These are phyloP conservation scores for Teleogryllus occipitalis DNA, from an alignment of 1,140 invertebrate genomes.

Conservation along the genomic window DNA sequence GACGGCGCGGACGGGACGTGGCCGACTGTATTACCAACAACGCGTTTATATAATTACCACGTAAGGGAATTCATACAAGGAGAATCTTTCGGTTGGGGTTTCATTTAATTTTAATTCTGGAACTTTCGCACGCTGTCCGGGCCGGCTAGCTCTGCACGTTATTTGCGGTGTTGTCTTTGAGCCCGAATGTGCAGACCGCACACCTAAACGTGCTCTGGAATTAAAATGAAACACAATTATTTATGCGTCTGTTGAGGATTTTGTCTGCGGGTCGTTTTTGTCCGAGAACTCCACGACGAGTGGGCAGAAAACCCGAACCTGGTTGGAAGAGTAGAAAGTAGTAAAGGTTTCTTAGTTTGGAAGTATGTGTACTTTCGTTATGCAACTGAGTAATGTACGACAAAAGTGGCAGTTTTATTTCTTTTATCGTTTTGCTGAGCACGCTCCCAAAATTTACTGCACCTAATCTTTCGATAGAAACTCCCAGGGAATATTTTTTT, in stretches of 20 bases:
- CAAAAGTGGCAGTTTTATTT: no score
- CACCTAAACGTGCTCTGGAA: background rate
- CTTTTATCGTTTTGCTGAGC: no score
- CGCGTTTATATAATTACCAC: background rate
- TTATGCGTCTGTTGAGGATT: background rate
- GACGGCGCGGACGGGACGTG: background rate
- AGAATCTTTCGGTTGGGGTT: background rate
- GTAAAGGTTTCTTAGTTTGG: no score
- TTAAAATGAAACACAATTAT: slow-evolving; percentile 6
- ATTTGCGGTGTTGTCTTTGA: background rate
- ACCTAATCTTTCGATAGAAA: no score
- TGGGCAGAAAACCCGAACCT: no score
- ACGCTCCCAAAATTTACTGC: no score
- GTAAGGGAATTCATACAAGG: slow-evolving; percentile 1
- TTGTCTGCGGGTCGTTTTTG: background rate
- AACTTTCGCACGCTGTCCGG: background rate
- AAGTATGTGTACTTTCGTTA: no score
- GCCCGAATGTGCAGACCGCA: background rate
- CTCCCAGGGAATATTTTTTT: no score
- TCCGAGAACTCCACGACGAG: background rate
- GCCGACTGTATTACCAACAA: background rate
- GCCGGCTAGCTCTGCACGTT: background rate
- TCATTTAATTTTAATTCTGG: slow-evolving; percentile 2
- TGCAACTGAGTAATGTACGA: no score
- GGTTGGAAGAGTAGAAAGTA: no score